Percentiles rank a stretch among this genome's conserved stretches.
These are phyloP conservation scores for Vespertilio murinus DNA, from an alignment of 2,797 vertebrate genomes.

Conservation along the genomic window DNA sequence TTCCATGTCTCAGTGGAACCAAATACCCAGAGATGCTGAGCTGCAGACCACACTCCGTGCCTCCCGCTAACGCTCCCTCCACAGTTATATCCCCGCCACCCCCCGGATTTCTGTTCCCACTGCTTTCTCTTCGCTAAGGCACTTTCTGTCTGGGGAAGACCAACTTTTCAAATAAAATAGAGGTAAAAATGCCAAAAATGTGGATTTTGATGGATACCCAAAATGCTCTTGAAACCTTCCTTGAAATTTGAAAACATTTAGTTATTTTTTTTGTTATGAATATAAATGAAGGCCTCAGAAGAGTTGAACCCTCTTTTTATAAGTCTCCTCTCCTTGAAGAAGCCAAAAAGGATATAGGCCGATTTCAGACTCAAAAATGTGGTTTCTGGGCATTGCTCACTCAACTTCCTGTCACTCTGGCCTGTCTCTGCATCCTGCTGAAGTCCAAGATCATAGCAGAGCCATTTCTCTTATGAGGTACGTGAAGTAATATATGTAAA, in stretches of 20 bases:
- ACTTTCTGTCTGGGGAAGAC: not conserved
- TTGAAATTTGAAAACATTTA: not conserved
- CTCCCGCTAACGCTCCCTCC: not conserved
- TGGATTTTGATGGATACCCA: not conserved
- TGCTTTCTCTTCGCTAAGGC: not conserved
- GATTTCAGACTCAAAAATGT: not conserved
- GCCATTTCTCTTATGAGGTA: not conserved
- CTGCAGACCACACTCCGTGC: not conserved
- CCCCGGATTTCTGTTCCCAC: not conserved
- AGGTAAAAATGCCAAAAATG: not conserved
- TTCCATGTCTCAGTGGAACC: not conserved
- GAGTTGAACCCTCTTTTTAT: not conserved
- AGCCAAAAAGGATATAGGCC: not conserved
- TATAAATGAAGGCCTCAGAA: not conserved
- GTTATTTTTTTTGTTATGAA: not conserved
- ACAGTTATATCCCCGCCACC: no score
- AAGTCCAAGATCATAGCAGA: not conserved
- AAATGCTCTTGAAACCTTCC: not conserved
- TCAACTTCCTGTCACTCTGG: not conserved
- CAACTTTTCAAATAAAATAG: not conserved
- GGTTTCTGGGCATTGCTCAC: accelerated
- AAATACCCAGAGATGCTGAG: not conserved
- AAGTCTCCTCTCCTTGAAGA: not conserved
- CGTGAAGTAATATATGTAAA: not conserved
- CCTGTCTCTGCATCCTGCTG: not conserved